Percentiles rank a stretch among this genome's conserved stretches.
Conservation (phyloP, 2,888 invertebrate species). For the Spilosoma lubricipeda region DNA sequence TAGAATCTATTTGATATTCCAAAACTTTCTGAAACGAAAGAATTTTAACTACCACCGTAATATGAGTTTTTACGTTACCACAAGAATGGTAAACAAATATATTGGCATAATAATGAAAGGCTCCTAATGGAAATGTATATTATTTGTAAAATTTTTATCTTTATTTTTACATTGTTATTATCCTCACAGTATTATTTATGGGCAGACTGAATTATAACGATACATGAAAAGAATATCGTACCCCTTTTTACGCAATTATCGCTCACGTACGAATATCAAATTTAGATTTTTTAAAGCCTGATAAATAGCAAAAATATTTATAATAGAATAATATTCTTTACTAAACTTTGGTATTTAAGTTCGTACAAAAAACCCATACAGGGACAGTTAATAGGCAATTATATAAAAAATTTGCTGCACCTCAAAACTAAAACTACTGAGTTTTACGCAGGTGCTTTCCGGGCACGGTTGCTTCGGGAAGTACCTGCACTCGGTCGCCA, state of each 20-base stretch:
- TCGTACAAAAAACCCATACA: neutral
- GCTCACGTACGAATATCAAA: neutral
- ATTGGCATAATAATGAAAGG: neutral
- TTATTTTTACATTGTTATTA: neutral
- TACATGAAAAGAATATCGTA: neutral
- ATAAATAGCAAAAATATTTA: neutral
- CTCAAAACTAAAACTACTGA: no score
- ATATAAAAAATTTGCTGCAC: no score
- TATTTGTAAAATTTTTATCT: neutral
- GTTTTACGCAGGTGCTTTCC: no score
- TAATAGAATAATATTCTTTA: neutral
- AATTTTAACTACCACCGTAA: no score
- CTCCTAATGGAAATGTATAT: neutral
- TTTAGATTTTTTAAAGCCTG: neutral
- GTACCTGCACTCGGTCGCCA: no score
- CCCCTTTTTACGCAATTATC: neutral
- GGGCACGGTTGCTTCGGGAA: no score
- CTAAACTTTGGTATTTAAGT: no score
- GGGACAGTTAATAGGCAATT: neutral
- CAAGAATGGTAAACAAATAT: neutral
- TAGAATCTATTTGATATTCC: no score
- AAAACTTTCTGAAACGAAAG: no score
- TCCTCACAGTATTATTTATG: neutral
- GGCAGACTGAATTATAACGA: neutral
- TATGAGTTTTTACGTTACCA: no score